Conservation (phyloP, 2,888 invertebrate species). For the Alentia gelatinosa region DNA sequence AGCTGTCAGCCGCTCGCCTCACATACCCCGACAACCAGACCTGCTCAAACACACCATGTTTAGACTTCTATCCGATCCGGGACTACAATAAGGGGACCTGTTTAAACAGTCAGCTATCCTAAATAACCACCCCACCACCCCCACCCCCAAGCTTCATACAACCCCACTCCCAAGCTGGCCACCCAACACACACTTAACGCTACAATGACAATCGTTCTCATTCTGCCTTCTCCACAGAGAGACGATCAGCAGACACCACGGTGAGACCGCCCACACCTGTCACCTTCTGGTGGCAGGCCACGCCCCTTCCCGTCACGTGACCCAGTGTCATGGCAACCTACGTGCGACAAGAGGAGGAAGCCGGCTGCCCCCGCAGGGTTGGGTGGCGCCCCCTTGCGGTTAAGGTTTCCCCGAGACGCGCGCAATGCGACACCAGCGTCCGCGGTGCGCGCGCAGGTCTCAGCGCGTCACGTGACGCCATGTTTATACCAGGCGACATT, state of each 20-base stretch:
- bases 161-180: not conserved
- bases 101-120: not conserved
- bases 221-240: not conserved
- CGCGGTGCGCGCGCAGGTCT: not conserved
- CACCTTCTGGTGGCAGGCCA: not conserved
- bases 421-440: not conserved
- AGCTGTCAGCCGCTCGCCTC: not conserved
- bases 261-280: not conserved
- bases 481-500: not conserved
- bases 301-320: slow-evolving; percentile 9
- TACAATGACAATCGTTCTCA: not conserved
- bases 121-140: not conserved
- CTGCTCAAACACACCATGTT: not conserved
- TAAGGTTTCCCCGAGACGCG: not conserved
- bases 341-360: not conserved
- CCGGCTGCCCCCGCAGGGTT: not conserved
- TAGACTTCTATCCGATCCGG: not conserved
- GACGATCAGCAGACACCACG: not conserved
- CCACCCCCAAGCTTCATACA: not conserved
- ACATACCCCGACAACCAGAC: not conserved
- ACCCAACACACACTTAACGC: not conserved
- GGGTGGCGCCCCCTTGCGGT: slow-evolving; percentile 10
- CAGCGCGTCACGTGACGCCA: not conserved
- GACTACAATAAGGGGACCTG: not conserved
- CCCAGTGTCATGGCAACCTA: not conserved